phyloP scores from a whole-genome alignment of 1,140 invertebrate species.

The Trichonephila clavata region DNA sequence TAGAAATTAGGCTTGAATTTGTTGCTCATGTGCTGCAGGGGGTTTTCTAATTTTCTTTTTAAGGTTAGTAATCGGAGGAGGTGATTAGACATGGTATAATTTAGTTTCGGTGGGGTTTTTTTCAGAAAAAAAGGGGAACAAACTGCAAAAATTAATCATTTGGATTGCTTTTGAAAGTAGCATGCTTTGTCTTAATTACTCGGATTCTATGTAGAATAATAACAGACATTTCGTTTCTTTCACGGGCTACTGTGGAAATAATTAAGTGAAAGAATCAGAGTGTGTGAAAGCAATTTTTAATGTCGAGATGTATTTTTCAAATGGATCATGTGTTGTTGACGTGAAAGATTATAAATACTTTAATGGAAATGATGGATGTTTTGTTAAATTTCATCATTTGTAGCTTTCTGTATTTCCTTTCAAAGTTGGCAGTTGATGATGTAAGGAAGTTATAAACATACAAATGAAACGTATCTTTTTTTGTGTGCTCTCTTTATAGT shows the following conservation, averaged over 20 bases:
- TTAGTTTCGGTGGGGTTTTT: neutral
- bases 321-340: no score
- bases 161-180: neutral
- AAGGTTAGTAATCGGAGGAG: constrained; percentile 3
- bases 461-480: no score
- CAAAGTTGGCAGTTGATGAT: no score
- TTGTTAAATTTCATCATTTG: no score
- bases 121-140: neutral
- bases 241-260: neutral
- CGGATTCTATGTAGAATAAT: neutral
- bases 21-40: neutral
- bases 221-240: neutral
- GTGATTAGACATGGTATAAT: neutral
- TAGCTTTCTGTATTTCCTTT: no score
- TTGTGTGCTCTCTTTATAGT: no score
- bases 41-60: constrained; percentile 30
- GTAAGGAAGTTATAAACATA: no score
- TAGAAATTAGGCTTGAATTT: constrained; percentile 23
- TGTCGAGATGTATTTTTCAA: no score
- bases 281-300: no score
- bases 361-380: no score
- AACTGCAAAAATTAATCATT: constrained; percentile 1
- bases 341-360: no score
- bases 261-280: neutral
- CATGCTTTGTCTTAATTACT: constrained; percentile 1